Base-by-base conservation (phyloP, 2,888 invertebrate species). In the Leuctra nigra region DNA sequence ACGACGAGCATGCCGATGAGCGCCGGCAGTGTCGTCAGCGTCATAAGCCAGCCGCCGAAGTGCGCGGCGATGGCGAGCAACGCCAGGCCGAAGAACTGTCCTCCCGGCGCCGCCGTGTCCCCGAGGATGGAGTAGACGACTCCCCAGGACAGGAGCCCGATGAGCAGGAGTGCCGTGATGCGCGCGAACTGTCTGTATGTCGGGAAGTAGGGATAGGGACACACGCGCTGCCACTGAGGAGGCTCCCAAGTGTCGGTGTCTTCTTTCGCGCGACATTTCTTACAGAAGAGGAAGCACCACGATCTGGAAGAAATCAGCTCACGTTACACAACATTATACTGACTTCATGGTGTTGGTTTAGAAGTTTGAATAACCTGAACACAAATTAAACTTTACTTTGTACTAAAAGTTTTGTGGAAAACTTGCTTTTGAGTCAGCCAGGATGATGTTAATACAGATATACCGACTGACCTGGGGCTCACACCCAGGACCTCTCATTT, bases 1-100 rank as follows among this genome's bases (percentile, higher is more conserved):
- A 88, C 85, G 63, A 90, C 72, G 18, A 93, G 79, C 90, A 93
- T 92, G 53, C 91, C 93, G 64, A 91, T 86, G 13, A 93, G 79
- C 1, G 89, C 83, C 1, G 93, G 93, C 58, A 93, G 73, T 9
- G 88, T 88, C 20, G 89, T 83, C 62, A 90, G 73, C 60, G 86
- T 81, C 72, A 90, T 79, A 23, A 91, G 68, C 83, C 86, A 90
- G 53, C 92, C 92, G 9, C 89, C 90, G 65, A 91, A 83, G 72
- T 91, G 82, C 0, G 91, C 87, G 11, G 81, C 81, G 62, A 91
- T 81, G 47, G 85, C 81, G 1, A 91, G 77, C 1, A 83, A 76
- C 1, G 89, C 87, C 18, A 92, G 73, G 61, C 83, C 84, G 67
- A 89, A 91, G 6, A 92, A 75, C 67, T 86, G 86, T 9, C 90